phyloP scores from a whole-genome alignment of 2,797 vertebrate species.

The Acanthurus leucopareius region DNA sequence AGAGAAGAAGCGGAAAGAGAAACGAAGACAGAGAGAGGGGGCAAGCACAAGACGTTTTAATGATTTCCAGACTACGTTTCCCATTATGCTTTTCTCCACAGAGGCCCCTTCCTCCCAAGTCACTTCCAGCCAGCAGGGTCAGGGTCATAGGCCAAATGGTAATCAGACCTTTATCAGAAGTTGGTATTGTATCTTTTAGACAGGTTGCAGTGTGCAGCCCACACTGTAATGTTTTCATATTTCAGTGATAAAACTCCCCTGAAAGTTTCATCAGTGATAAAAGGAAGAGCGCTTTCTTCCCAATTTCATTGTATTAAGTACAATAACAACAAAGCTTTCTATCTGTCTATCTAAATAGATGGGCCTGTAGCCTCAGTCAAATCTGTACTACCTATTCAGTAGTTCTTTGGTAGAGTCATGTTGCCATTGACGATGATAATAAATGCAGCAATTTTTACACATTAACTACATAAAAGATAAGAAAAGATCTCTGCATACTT shows the following conservation, averaged over 20 bases:
- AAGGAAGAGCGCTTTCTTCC: too few species aligned
- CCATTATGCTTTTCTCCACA: conserved; percentile 39
- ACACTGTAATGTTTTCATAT: not conserved
- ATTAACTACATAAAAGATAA: too few species aligned
- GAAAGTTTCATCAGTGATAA: too few species aligned
- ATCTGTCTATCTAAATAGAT: not conserved
- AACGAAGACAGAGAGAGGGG: conserved; percentile 17
- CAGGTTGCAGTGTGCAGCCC: conserved; percentile 28
- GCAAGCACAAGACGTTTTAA: conserved; percentile 29
- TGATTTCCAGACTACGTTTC: conserved; percentile 52
- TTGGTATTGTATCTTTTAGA: conserved; percentile 4
- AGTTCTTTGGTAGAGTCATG: too few species aligned
- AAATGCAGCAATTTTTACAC: too few species aligned
- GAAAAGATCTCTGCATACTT: too few species aligned
- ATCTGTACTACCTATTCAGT: not conserved
- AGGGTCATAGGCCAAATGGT: conserved; percentile 13
- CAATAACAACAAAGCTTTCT: too few species aligned
- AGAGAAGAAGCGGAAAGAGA: not conserved
- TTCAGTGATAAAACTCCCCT: not conserved
- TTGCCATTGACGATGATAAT: too few species aligned
- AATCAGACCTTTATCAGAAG: conserved; percentile 25
- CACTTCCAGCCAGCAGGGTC: conserved; percentile 44
- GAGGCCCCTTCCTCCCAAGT: not conserved
- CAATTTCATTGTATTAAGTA: too few species aligned
- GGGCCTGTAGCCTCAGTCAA: not conserved